Evolutionary conservation across 2,113 vertebrate genomes (phyloP), one percentile per base, ranked within the genome.

Genomic region (Aepyceros melampus): DNA sequence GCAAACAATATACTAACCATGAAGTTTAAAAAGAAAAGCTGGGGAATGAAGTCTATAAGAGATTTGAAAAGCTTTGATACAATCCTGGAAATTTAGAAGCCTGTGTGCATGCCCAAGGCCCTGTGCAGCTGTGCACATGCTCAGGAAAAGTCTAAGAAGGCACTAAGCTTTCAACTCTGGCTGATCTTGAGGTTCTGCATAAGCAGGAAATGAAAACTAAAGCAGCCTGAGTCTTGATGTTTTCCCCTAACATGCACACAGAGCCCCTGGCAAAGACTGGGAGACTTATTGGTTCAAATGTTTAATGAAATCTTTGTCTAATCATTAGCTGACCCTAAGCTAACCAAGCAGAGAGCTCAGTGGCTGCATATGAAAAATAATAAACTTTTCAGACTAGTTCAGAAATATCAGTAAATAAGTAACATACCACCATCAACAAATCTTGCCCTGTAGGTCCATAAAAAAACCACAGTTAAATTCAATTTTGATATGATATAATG

Each of bases 31-130:
- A 94, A 79, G 81, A 86, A 86, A 96, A 86, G 55, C 56, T 94
- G 49, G 87, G 56, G n/a, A 76, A 90, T 40, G 49, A 86, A 21
- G 83, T 94, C 71, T 13, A 94, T 27, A 56, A 71, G 87, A 71
- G 19, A 33, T 90, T 91, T 96, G 87, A 81, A 94, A 94, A 67
- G 33, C 56, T 94, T 74, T 94, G 79, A 86, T 67, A 71, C 21
- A 71, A 56, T 78, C 47, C 91, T 86, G 58, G 71, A 96, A 81
- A 67, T 96, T 79, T 71, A 90, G 95, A 90, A 96, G 67, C 49
- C 40, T 67, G 5, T 51, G 16, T 81, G 81, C 15, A 56, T 71
- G n/a, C n/a, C n/a, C n/a, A n/a, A n/a, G n/a, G n/a, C n/a, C n/a
- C n/a, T n/a, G n/a, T n/a, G n/a, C n/a, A n/a, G n/a, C n/a, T n/a